phyloP scores from a whole-genome alignment of 1,140 invertebrate genomes.

The Drosophila kikkawai region DNA sequence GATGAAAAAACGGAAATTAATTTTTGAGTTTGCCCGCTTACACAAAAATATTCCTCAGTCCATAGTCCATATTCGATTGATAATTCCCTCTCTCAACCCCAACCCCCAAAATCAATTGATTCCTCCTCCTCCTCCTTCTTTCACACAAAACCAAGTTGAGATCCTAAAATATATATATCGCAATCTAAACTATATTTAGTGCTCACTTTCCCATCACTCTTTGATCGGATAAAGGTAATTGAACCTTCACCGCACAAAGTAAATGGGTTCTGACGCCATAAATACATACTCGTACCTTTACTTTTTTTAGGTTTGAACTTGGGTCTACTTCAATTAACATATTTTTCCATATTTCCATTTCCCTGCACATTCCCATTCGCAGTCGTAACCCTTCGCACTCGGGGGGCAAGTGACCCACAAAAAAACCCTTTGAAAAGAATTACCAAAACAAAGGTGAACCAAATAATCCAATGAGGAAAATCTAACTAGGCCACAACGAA shows the following conservation, averaged over 20 bases:
- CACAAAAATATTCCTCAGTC: constrained; percentile 10
- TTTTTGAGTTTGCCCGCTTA: constrained; percentile 27
- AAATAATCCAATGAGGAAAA: constrained; percentile 38
- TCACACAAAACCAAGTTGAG: neutral
- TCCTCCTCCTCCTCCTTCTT: neutral
- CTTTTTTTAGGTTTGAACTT: constrained; percentile 27
- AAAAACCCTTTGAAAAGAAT: constrained; percentile 33
- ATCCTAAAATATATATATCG: neutral
- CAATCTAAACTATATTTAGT: constrained; percentile 36
- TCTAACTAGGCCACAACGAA: constrained; percentile 40
- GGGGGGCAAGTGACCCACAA: constrained; percentile 45
- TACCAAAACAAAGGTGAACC: constrained; percentile 42
- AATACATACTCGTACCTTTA: constrained; percentile 20
- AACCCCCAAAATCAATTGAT: neutral
- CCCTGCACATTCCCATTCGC: constrained; percentile 9
- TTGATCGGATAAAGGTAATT: constrained; percentile 41
- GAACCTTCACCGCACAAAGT: constrained; percentile 52
- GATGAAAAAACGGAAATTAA: constrained; percentile 24
- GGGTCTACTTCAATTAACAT: constrained; percentile 55
- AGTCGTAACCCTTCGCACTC: constrained; percentile 36
- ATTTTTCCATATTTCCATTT: constrained; percentile 48
- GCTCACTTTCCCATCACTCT: constrained; percentile 11
- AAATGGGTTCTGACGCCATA: constrained; percentile 52
- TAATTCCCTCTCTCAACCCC: constrained; percentile 6
- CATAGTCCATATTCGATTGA: constrained; percentile 11